Percentiles rank a stretch among this genome's conserved stretches.
phyloP scores from a whole-genome alignment of 2,888 invertebrate genomes.

The Perithous albicinctus region DNA sequence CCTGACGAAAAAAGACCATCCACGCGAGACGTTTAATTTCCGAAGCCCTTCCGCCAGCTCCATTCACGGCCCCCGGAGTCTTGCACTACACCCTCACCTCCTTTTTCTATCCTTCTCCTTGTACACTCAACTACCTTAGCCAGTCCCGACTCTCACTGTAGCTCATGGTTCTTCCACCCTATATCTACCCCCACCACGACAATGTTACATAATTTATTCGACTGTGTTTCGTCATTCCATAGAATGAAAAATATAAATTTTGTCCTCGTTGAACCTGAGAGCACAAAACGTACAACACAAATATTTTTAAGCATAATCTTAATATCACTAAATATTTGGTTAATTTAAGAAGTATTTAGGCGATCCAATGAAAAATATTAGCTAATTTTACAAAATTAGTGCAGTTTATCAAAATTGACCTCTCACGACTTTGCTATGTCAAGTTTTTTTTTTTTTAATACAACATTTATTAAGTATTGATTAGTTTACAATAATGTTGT shows the following conservation, averaged over 20 bases:
- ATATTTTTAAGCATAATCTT: background rate
- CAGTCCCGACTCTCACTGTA: slow-evolving; percentile 35
- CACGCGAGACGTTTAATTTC: slow-evolving; percentile 84
- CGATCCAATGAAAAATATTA: too few species aligned
- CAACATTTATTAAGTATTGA: too few species aligned
- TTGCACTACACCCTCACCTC: slow-evolving; percentile 45
- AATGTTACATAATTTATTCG: slow-evolving; percentile 74
- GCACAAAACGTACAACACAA: background rate
- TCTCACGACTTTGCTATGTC: too few species aligned
- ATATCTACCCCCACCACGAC: slow-evolving; percentile 49
- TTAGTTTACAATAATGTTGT: too few species aligned
- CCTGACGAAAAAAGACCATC: slow-evolving; percentile 81
- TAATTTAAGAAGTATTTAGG: too few species aligned
- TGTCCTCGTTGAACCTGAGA: slow-evolving; percentile 2
- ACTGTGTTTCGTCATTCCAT: slow-evolving; percentile 50
- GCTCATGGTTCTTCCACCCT: slow-evolving; percentile 72
- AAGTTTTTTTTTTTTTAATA: too few species aligned
- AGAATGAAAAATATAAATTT: slow-evolving; percentile 34
- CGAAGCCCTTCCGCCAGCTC: slow-evolving; percentile 84
- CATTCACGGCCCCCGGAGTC: slow-evolving; percentile 81
- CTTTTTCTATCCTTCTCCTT: slow-evolving; percentile 52
- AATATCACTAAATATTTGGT: background rate
- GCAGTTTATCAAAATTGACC: too few species aligned
- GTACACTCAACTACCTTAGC: slow-evolving; percentile 52
- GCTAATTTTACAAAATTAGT: too few species aligned